Conservation (phyloP, 2,888 invertebrate genomes). For the Dicycla oo region DNA sequence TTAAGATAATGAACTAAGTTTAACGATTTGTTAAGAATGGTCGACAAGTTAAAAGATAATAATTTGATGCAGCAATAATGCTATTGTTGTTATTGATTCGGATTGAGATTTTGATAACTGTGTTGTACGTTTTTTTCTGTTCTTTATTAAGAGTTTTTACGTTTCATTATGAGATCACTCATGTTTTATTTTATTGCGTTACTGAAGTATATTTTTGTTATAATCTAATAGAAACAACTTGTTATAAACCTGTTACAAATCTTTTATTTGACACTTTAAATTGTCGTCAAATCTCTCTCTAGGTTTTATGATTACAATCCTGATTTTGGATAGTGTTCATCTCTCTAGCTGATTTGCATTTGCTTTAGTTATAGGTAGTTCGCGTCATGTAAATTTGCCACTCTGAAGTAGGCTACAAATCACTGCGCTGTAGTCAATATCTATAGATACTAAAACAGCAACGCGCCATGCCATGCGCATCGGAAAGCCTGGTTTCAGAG, state of each 20-base stretch:
- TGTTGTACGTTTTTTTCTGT: slow-evolving; percentile 50
- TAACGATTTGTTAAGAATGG: slow-evolving; percentile 70
- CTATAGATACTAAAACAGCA: no score
- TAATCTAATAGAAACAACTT: slow-evolving; percentile 32
- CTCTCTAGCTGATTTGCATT: no score
- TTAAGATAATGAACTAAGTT: slow-evolving; percentile 77
- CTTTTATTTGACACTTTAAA: background rate
- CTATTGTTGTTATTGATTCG: slow-evolving; percentile 69
- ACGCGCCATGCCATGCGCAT: no score
- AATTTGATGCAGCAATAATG: slow-evolving; percentile 63
- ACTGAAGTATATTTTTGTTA: slow-evolving; percentile 24
- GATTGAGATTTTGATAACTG: slow-evolving; percentile 60
- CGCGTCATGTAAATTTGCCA: no score
- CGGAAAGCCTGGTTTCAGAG: no score
- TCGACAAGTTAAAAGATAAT: slow-evolving; percentile 65
- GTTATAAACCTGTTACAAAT: slow-evolving; percentile 11
- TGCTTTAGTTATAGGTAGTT: no score
- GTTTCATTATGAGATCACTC: slow-evolving; percentile 52
- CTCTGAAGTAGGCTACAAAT: no score
- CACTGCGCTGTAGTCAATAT: no score
- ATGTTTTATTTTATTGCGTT: slow-evolving; percentile 25
- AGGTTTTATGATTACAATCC: background rate
- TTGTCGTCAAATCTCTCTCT: background rate
- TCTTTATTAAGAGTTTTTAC: slow-evolving; percentile 52
- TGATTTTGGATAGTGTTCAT: background rate